Evolutionary conservation across 2,888 invertebrate species (phyloP), one percentile per base, ranked within the genome.

Genomic region (Cheilosia scutellata): DNA sequence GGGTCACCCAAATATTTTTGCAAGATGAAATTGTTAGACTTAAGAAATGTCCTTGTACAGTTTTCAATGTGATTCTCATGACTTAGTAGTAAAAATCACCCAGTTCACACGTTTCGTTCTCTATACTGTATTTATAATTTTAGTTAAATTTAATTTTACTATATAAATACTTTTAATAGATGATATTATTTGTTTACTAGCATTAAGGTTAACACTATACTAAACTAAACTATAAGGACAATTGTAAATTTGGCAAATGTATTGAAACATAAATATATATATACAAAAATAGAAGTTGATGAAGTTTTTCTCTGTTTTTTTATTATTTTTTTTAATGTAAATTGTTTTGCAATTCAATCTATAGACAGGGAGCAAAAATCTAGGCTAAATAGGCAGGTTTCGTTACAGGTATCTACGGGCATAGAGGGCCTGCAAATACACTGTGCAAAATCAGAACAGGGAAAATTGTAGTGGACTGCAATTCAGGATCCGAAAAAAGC

Each of bases 201-300:
- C 2, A 1, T 20, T 79, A 84, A 79, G 79, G 47, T 47, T 29
- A 16, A 42, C 65, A 74, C 62, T 65, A 20, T 20, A 77, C 47
- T 75, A 63, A 65, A 65, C 53, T 70, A 5, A 55, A 62, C 13
- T 77, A 27, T 27, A 72, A 79, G 80, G 80, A 74, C 16, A 71
- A 86, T 53, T 86, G 86, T 86, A 86, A 76, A 86, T 86, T 86
- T 86, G 82, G 72, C 71, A 77, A 82, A 72, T 72, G 57, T 75
- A 86, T 82, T 86, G 86, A 86, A 76, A 86, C 76, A 86, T 63
- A 80, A 42, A 77, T 66, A 86, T 72, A 76, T 72, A 76, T 11
- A 37, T 37, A 37, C 37, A 37, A 66, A 66, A 44, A 62, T 62
- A 77, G 66, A 68, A 42, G 29, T 25, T 51, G 9, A 4, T 13